phyloP scores from a whole-genome alignment of 2,797 vertebrate species.

The Halcyon leucocephala region DNA sequence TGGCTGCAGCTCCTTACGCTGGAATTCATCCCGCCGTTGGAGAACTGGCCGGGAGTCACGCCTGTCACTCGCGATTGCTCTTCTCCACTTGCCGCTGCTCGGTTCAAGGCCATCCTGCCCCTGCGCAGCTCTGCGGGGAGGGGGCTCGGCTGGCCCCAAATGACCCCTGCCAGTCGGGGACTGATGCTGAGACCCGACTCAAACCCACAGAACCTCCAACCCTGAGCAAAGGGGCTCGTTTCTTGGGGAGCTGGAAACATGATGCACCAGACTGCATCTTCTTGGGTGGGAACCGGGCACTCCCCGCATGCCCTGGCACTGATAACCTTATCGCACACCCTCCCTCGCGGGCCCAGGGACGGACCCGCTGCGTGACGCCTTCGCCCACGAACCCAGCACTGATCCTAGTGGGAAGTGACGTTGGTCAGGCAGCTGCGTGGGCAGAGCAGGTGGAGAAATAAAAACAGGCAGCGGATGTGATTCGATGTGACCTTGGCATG shows the following conservation, averaged over 20 bases:
- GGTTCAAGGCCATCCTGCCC: not conserved
- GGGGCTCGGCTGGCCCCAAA: accelerated
- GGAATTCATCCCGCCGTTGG: not conserved
- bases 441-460: not conserved
- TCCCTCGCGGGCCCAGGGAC: not conserved
- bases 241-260: accelerated
- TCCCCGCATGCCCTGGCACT: accelerated
- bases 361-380: no score
- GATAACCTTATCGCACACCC: conserved; percentile 14
- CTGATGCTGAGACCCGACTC: accelerated
- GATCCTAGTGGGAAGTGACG: not conserved
- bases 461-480: not conserved
- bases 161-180: not conserved
- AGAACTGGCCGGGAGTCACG: not conserved
- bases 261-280: accelerated
- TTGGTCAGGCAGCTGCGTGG: not conserved
- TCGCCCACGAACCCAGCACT: accelerated
- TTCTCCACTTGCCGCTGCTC: accelerated
- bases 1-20: not conserved
- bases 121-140: not conserved
- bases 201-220: accelerated
- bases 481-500: not conserved
- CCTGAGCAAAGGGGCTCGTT: accelerated
- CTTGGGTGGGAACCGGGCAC: not conserved
- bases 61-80: not conserved